Evolutionary conservation across 2,888 invertebrate genomes (phyloP), one percentile per base, ranked within the genome.

Genomic region (Salticus scenicus): DNA sequence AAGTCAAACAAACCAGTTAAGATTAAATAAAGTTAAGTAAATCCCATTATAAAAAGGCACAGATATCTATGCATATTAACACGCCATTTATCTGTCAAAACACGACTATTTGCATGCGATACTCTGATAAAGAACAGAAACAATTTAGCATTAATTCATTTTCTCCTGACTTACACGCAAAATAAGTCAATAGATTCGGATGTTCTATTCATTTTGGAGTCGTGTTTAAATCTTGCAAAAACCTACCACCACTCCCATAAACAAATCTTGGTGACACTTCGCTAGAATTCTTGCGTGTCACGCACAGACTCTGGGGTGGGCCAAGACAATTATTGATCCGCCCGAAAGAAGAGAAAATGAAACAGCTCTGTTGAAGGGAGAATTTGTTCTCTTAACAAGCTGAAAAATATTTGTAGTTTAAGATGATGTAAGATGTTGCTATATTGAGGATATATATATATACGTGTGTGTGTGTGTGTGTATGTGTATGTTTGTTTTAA

Each of bases 211-310:
- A 57, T 57, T 57, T 24, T 2, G 17, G 17, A 24, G 5, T 24
- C 24, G 24, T 57, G 57, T 57, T 57, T 57, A 57, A 24, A 57
- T 24, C 57, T 57, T 12, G 24, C 24, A 57, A 57, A 57, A 57
- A 24, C 7, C 57, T 17, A 57, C 57, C 57, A 12, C 57, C 57
- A 57, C 57, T 57, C 57, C 71, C 73, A 51, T 69, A 74, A 81
- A 69, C 69, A 74, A 80, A 69, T 30, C 33, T 47, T 17, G 51
- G 67, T 66, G 73, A 72, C 80, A 71, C 71, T 47, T 77, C 66
- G 30, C 33, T 41, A 66, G 71, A 41, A 31, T 24, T 41, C 24
- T 37, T 20, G 28, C 76, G 12, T 57, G 63, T 41, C 33, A 27
- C 63, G 42, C 47, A 10, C 33, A 47, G 8, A 20, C 57, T 31